These are phyloP conservation scores for Pangasius djambal DNA, from an alignment of 2,797 vertebrate genomes.

Conservation along the genomic window DNA sequence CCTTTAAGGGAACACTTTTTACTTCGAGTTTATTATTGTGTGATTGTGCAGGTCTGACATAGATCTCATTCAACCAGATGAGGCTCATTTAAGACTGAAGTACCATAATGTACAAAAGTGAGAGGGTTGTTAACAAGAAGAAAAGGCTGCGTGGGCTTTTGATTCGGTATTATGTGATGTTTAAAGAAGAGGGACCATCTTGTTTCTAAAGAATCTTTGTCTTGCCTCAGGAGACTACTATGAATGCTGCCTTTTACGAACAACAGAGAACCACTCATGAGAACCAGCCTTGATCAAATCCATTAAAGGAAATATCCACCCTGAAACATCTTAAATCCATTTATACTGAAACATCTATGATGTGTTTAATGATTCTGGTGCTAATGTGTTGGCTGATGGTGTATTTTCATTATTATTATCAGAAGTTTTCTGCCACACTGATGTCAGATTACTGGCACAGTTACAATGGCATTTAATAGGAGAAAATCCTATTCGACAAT, in stretches of 20 bases:
- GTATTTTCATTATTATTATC: not conserved
- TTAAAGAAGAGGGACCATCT: not conserved
- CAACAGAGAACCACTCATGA: not conserved
- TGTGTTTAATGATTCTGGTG: no score
- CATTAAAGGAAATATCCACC: not conserved
- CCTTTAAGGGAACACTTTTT: not conserved
- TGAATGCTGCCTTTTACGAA: not conserved
- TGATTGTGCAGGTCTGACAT: not conserved
- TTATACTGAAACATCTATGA: not conserved
- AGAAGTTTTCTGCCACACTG: not conserved
- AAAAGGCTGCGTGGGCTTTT: not conserved
- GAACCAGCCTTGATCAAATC: not conserved
- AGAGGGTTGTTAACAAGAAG: constrained; percentile 3
- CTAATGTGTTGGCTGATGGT: no score
- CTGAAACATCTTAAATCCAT: not conserved
- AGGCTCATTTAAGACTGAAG: not conserved
- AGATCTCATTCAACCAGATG: not conserved
- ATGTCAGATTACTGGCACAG: not conserved
- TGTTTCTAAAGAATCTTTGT: not conserved
- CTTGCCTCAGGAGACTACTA: not conserved
- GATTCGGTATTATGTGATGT: not conserved
- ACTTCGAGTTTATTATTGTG: not conserved
- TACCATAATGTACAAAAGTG: not conserved
- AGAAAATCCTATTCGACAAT: not conserved
- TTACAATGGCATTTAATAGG: not conserved